Evolutionary conservation across 2,888 invertebrate species (phyloP), one percentile per base, ranked within the genome.

Genomic region (Caenorhabditis doughertyi): DNA sequence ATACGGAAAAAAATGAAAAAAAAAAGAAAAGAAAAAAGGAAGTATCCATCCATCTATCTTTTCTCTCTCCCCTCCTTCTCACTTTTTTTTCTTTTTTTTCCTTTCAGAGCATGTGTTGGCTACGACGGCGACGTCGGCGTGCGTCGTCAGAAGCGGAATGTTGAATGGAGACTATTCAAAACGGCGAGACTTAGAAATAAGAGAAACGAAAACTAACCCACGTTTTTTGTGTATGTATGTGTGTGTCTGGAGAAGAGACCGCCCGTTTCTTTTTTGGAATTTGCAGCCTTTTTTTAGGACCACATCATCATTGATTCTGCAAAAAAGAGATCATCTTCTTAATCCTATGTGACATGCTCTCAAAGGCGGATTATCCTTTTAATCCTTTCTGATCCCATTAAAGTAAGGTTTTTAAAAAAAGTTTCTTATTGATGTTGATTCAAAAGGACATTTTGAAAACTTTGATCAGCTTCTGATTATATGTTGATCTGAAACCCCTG

Each of bases 161-260:
- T 35, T 47, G 44, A 18, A 18, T 65, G 32, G 49, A 65, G 65
- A 65, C 47, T 23, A 65, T 49, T 65, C 35, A 51, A 47, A 51
- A 65, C 27, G 27, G 32, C 29, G 73, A 67, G 62, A 80, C 68
- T 58, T 42, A 60, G 60, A 68, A 60, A 80, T 67, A 71, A 49
- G 62, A 60, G 64, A 51, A 58, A 60, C 49, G 53, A 56, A 71
- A 71, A 79, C 71, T 77, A 77, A 77, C 77, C 77, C 77, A 77
- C 77, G 77, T 68, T 77, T 77, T 71, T 60, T 71, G 70, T 68
- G 42, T 53, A 39, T 68, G 39, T 68, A 42, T 65, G 65, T 42
- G 51, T 42, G 65, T 65, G 51, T 65, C 51, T 64, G 64, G 47
- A 62, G 44, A 62, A 51, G 39, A 70, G 55, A 68, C 68, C 68